Base-by-base conservation (phyloP, 35 echinoderm and acorn worm species). In the Holothuria glaberrima region DNA sequence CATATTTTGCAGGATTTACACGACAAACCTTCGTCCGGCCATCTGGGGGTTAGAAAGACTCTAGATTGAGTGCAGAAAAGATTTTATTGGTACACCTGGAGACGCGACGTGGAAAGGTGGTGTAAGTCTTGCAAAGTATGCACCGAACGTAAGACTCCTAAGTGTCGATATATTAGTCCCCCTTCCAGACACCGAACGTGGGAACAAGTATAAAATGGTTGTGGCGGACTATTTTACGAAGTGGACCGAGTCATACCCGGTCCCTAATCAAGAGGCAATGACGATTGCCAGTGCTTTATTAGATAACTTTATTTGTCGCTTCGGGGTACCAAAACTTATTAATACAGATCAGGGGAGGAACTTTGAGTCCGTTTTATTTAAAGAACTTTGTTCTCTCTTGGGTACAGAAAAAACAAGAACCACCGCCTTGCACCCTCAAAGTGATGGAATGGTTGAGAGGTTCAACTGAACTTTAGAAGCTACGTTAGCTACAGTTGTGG, bases 191-290 rank as follows among this genome's bases (percentile, higher is more conserved):
- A 91, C 89, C 1, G 58, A 87, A 12, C 19, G 71, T 44, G 82
- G 70, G 7, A 91, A 91, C 26, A 86, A 50, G 22, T 90, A 86
- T 75, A 38, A 91, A 31, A 60, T 94, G 29, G 70, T 91, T 10
- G 60, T 94, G 6, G 74, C 58, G 5, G 92, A 94, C 54, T 90
- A 90, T 80, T 94, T 91, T 69, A 91, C 92, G 2, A 94, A 94
- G 62, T 94, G 89, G 88, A 86, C 69, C 28, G 92, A 88, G 34
- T 89, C 92, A 1, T 83, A 48, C 56, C 48, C 78, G 6, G 20
- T 90, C 5, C 87, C 75, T 22, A 35, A 94, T 64, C 92, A 91
- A 69, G 62, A 58, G 21, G 89, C 89, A 24, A 52, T 34, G 22
- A 91, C 92, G 9, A 60, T 94, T 44, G 88, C 92, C 20, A 62